Conservation (phyloP, 2,113 vertebrate species). For the Hippopotamus amphibius region DNA sequence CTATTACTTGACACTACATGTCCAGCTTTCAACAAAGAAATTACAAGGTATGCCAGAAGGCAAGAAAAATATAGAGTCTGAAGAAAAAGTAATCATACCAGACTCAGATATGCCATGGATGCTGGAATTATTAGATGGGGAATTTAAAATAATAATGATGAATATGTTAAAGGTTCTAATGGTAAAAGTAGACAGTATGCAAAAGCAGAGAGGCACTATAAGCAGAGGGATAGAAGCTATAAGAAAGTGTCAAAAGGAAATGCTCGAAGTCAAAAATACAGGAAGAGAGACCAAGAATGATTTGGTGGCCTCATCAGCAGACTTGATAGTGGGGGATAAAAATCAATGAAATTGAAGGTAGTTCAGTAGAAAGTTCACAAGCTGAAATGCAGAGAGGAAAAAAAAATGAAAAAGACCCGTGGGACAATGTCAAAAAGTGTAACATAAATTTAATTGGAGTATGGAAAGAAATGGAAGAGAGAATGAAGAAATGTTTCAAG, state of each 20-base stretch:
- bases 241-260: neutral
- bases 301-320: neutral
- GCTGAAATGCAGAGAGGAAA: neutral
- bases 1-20: neutral
- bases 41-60: neutral
- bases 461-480: neutral
- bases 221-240: neutral
- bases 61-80: neutral
- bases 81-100: neutral
- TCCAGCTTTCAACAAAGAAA: slow-evolving; percentile 1
- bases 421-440: neutral
- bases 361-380: neutral
- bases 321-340: neutral
- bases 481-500: neutral
- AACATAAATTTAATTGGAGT: neutral
- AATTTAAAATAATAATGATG: neutral
- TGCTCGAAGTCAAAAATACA: neutral
- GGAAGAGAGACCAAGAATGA: neutral
- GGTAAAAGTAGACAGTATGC: neutral
- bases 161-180: neutral
- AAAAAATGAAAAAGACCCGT: neutral
- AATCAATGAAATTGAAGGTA: neutral
- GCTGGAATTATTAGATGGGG: neutral
- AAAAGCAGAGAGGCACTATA: neutral
- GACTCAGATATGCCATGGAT: neutral